Evolutionary conservation across 2,888 invertebrate genomes (phyloP), one percentile per base, ranked within the genome.

Genomic region (Azorinus chamasolen): DNA sequence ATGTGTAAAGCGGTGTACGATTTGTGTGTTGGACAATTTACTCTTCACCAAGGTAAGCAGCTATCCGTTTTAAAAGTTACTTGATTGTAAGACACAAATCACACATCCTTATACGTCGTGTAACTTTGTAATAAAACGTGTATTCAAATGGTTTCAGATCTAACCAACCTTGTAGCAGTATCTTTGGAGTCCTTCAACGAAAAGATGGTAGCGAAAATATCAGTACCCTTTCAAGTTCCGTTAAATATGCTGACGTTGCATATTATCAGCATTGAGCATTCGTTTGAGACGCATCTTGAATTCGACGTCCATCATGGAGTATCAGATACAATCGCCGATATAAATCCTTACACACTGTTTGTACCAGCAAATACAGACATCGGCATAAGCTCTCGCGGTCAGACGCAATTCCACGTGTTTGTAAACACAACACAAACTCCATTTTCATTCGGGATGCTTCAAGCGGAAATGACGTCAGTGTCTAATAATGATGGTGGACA

Each of bases 391-490:
- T 62, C 79, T 18, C 61, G 46, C 1, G 79, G 79, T 1, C 55
- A 78, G 46, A 65, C 71, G 5, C 54, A 58, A 16, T 74, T 79
- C 27, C 74, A 74, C 37, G 63, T 66, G 0, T 63, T 72, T 54
- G 74, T 74, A 3, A 71, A 79, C 46, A 63, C 62, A 25, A 71
- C 74, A 22, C 70, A 63, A 27, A 79, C 66, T 24, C 16, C 37
- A 16, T 79, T 70, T 45, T 57, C 57, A 32, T 74, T 79, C 45
- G 79, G 79, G 37, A 50, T 74, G 57, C 51, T 79, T 46, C 71
- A 66, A 32, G 54, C 71, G 37, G 79, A 79, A 55, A 57, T 66
- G 8, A 54, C 54, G 2, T 32, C 66, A n/a, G 16, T 70, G 12
- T 22, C 61, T 22, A 54, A 27, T 18, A 20, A 50, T 10, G 45